Base-by-base conservation (phyloP, 2,888 invertebrate species). In the Cancer borealis region DNA sequence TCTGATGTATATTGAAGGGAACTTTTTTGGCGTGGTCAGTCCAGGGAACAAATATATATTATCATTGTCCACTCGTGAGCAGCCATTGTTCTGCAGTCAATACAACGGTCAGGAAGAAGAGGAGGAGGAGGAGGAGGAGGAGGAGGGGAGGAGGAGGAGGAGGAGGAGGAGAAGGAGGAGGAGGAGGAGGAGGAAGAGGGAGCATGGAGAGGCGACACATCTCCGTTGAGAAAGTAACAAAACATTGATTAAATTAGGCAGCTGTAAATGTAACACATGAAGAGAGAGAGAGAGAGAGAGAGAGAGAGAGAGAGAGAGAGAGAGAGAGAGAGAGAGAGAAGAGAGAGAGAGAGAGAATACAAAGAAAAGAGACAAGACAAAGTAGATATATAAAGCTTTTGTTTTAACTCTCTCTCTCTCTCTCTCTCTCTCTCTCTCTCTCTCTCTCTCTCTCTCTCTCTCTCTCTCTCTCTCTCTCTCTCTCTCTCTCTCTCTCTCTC, bases 21-120 rank as follows among this genome's bases (percentile, higher is more conserved):
- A 79, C 30, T 79, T 79, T 54, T n/a, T 79, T 79, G 79, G 30
- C 79, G 79, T 79, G 30, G 79, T 79, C 79, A 79, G 79, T 79
- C 26, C 8, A 10, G 30, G 30, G 30, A 30, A 30, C 30, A 79
- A 79, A 79, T 8, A 79, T 79, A 79, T 79, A 30, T 30, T 79
- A 12, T 30, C 79, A 79, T 26, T 79, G 79, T 79, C 79, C 30
- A 79, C 30, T 79, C 30, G 26, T 79, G 79, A 79, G 79, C 79
- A 30, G 30, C 79, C 79, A 79, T 79, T 79, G 30, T 79, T 79
- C 12, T 79, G 30, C 21, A 79, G 30, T 30, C 79, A 12, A 79
- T 47, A 88, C 47, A 46, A 14, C n/a, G 45, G 66, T 45, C 39
- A 66, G 45, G 73, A n/a, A 91, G 91, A 66, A 5, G 66, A 91